Conservation (phyloP, 2,888 invertebrate species). For the Sphaerophoria rueppellii region DNA sequence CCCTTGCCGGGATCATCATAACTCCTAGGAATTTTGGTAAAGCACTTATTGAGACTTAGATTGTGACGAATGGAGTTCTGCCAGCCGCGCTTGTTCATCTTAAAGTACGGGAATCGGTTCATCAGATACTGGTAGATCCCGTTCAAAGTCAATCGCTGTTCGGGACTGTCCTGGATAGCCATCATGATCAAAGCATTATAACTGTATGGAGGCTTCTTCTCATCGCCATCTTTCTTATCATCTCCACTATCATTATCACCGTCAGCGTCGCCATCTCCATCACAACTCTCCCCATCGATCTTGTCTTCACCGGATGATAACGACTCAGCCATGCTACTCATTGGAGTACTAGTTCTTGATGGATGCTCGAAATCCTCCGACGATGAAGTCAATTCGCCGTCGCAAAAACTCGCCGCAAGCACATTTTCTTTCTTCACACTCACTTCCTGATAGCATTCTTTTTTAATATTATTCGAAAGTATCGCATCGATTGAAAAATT, state of each 20-base stretch:
- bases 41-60: conserved; percentile 98
- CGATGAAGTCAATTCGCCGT: conserved; percentile 78
- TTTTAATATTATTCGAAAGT: conserved; percentile 84
- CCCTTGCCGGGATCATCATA: conserved; percentile 99
- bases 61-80: conserved; percentile 99
- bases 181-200: conserved; percentile 99
- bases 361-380: conserved; percentile 80
- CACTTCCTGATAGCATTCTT: conserved; percentile 65
- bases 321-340: conserved; percentile 80
- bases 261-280: conserved; percentile 75
- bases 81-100: conserved; percentile 99
- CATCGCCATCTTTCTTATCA: conserved; percentile 78
- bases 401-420: conserved; percentile 65
- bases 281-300: conserved; percentile 72
- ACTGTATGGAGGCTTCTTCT: conserved; percentile 97
- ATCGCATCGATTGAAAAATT: conserved; percentile 92
- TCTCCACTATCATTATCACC: conserved; percentile 75
- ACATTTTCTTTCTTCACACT: conserved; percentile 70
- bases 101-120: conserved; percentile 98
- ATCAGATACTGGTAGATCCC: conserved; percentile 99
- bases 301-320: conserved; percentile 76
- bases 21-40: conserved; percentile 97
- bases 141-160: conserved; percentile 95
- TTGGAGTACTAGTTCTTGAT: conserved; percentile 80
- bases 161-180: conserved; percentile 98